Evolutionary conservation across 2,797 vertebrate genomes (phyloP), one percentile per base, ranked within the genome.

Genomic region (Tapirus indicus): DNA sequence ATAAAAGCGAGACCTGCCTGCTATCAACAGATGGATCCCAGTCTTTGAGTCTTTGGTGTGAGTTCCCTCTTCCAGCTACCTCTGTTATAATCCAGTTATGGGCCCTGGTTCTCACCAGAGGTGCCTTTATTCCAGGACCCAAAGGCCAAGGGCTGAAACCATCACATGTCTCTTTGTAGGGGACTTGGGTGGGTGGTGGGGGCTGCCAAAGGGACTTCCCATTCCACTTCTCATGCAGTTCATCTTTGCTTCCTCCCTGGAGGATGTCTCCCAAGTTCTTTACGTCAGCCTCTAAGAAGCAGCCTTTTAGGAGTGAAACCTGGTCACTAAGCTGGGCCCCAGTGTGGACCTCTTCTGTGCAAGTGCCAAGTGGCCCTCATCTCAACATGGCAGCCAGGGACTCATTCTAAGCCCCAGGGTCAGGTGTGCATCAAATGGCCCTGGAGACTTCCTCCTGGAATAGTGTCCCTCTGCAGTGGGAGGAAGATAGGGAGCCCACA

Each of bases 1-100:
- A 93, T 92, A 88, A 97, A 94, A 71, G 38, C 6, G n/a, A 93
- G 29, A 44, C 52, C 44, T 69, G 64, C 17, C 71, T 72, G 60
- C 58, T 64, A 1, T 79, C 41, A 66, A 54, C 41, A 91, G 49
- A 77, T n/a, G 27, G 75, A 68, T 38, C 80, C 12, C 10, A n/a
- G 35, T 41, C 25, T 69, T 69, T 27, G 47, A 54, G 27, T 68
- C 64, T 86, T 82, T 23, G 35, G 41, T 25, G 0, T 44, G 52
- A 47, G 41, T 4, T 62, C 14, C 23, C 35, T 38, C 38, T 79
- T 82, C 38, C 16, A 80, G 58, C 32, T 18, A 1, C 56, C 49
- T 71, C 20, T 66, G 0, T 35, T 47, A 41, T 10, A 68, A 54
- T 44, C 58, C 38, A 49, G 27, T 56, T 13, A 21, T 2, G 8